Conservation (phyloP, 2,113 vertebrate genomes). For the Scortum barcoo region DNA sequence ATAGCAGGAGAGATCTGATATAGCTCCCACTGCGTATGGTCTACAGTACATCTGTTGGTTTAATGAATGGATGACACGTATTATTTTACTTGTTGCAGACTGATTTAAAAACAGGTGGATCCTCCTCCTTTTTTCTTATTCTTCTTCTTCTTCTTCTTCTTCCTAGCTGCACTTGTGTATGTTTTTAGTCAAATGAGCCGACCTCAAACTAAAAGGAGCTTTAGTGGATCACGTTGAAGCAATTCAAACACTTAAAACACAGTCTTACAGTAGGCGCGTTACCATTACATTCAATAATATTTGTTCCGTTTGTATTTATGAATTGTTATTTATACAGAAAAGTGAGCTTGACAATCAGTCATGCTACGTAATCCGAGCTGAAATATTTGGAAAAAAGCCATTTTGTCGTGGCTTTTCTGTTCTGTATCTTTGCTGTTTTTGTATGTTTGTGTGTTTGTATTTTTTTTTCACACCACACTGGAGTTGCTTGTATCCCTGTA, state of each 20-base stretch:
- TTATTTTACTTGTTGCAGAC: slow-evolving; percentile 32
- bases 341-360: slow-evolving; percentile 68
- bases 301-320: slow-evolving; percentile 27
- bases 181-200: slow-evolving; percentile 39
- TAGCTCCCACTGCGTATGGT: slow-evolving; percentile 24
- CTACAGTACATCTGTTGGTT: slow-evolving; percentile 38
- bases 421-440: slow-evolving; percentile 35
- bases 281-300: slow-evolving; percentile 10
- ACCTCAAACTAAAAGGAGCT: slow-evolving; percentile 57
- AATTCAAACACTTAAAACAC: slow-evolving; percentile 17
- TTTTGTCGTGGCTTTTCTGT: slow-evolving; percentile 20
- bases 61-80: slow-evolving; percentile 23
- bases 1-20: slow-evolving; percentile 62
- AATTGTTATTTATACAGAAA: slow-evolving; percentile 30
- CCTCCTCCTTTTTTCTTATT: not conserved
- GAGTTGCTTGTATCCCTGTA: slow-evolving; percentile 27
- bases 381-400: slow-evolving; percentile 43
- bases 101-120: slow-evolving; percentile 15
- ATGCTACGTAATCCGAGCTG: slow-evolving; percentile 32
- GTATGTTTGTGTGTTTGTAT: not conserved
- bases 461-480: not conserved
- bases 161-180: slow-evolving; percentile 27
- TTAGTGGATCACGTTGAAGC: slow-evolving; percentile 26
- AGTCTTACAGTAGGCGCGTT: slow-evolving; percentile 15
- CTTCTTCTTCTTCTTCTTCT: not conserved